Evolutionary conservation across 2,888 invertebrate genomes (phyloP).

Genomic region (Nomada hirtipes): DNA sequence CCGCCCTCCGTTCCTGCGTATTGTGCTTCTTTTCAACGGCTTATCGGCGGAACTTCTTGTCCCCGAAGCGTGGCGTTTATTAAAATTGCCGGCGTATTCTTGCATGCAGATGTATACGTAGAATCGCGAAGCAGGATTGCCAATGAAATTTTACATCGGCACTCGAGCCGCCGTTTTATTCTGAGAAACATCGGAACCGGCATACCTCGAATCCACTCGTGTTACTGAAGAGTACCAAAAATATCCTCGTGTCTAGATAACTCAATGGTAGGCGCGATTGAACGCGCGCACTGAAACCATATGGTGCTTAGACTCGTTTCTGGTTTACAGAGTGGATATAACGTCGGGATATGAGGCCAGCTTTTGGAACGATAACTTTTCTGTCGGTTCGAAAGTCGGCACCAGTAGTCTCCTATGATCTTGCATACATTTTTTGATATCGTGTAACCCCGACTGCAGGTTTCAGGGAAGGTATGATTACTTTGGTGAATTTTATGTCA

Average conservation of each 20-base stretch:
- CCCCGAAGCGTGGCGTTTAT: constrained; percentile 40
- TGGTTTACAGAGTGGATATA: constrained; percentile 83
- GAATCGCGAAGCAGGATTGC: constrained; percentile 1
- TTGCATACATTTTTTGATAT: constrained; percentile 27
- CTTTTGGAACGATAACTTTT: constrained; percentile 63
- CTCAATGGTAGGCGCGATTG: constrained; percentile 58
- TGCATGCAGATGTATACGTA: not conserved
- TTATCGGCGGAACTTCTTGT: constrained; percentile 63
- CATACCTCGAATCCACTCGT: constrained; percentile 36
- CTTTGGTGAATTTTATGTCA: not conserved
- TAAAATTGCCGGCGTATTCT: constrained; percentile 63
- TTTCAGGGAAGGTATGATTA: not conserved
- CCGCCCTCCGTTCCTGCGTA: constrained; percentile 48
- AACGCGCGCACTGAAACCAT: constrained; percentile 71
- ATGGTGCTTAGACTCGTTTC: constrained; percentile 74
- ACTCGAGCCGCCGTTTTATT: constrained; percentile 28
- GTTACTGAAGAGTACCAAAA: constrained; percentile 57
- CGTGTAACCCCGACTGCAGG: not conserved
- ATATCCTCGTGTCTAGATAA: constrained; percentile 66
- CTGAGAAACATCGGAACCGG: constrained; percentile 18
- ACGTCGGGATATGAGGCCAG: constrained; percentile 78
- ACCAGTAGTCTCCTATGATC: constrained; percentile 5
- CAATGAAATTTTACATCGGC: not conserved
- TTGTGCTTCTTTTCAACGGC: constrained; percentile 72
- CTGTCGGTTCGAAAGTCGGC: constrained; percentile 33